phyloP scores from a whole-genome alignment of 2,797 vertebrate genomes.

The Xenentodon cancila region DNA sequence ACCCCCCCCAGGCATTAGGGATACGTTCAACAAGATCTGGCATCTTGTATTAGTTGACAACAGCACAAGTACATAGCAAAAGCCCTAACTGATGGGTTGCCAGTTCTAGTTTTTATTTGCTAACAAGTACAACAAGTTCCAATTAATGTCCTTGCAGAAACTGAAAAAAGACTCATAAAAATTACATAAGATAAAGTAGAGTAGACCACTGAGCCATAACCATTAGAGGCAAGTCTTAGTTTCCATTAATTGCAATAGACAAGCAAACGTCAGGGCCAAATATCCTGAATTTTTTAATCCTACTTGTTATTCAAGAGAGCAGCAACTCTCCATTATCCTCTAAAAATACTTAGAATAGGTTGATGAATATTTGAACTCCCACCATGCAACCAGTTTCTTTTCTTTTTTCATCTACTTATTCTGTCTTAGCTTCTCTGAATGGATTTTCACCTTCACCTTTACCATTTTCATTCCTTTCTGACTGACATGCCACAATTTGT shows the following conservation, averaged over 20 bases:
- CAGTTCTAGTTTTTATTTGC: slow-evolving; percentile 58
- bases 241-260: slow-evolving; percentile 59
- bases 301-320: slow-evolving; percentile 51
- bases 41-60: slow-evolving; percentile 47
- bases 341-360: slow-evolving; percentile 50
- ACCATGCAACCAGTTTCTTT: slow-evolving; percentile 19
- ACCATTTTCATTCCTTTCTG: slow-evolving; percentile 18
- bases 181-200: slow-evolving; percentile 68
- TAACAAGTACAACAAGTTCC: slow-evolving; percentile 69
- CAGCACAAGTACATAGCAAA: slow-evolving; percentile 53
- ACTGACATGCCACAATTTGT: slow-evolving; percentile 49
- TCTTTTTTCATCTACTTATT: slow-evolving; percentile 17
- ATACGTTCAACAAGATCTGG: slow-evolving; percentile 44
- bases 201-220: slow-evolving; percentile 47
- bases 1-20: slow-evolving; percentile 39
- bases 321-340: slow-evolving; percentile 40
- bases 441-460: slow-evolving; percentile 29
- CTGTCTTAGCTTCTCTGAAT: slow-evolving; percentile 29
- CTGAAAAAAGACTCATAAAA: slow-evolving; percentile 63
- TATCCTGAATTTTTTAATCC: slow-evolving; percentile 41
- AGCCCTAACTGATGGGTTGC: slow-evolving; percentile 56
- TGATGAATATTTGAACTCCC: slow-evolving; percentile 47
- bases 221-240: slow-evolving; percentile 54
- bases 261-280: slow-evolving; percentile 44
- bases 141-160: slow-evolving; percentile 53